Percentiles rank a stretch among this genome's conserved stretches.
Conservation (phyloP, 1,140 invertebrate genomes). For the Heliconius himera region DNA sequence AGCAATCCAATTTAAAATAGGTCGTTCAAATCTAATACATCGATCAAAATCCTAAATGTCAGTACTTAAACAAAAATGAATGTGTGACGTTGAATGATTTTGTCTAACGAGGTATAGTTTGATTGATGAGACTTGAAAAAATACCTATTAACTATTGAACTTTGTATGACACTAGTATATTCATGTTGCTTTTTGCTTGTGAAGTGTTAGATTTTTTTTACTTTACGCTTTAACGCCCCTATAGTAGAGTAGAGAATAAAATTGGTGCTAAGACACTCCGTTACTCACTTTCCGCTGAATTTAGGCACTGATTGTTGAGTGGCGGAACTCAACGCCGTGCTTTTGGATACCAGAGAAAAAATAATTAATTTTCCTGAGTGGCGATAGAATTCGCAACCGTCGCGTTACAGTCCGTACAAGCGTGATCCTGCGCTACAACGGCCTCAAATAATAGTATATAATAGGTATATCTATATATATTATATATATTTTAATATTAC, state of each 20-base stretch:
- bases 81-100: constrained; percentile 31
- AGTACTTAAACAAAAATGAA: constrained; percentile 15
- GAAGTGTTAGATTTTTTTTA: background rate
- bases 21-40: constrained; percentile 8
- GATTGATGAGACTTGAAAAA: constrained; percentile 28
- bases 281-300: too few species aligned
- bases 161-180: background rate
- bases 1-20: constrained; percentile 15
- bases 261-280: too few species aligned
- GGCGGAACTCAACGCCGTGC: too few species aligned
- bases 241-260: too few species aligned
- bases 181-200: background rate
- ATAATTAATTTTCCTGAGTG: too few species aligned
- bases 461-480: background rate
- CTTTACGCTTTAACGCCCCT: too few species aligned
- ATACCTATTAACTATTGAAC: constrained; percentile 6
- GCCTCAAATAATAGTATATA: too few species aligned
- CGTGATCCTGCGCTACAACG: too few species aligned
- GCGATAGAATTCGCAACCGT: too few species aligned
- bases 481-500: background rate
- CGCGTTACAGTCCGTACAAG: too few species aligned
- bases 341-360: too few species aligned
- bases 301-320: too few species aligned
- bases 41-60: constrained; percentile 27
- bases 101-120: constrained; percentile 29